Conservation (phyloP, 2,113 vertebrate species). For the Spizaetus ornatus region DNA sequence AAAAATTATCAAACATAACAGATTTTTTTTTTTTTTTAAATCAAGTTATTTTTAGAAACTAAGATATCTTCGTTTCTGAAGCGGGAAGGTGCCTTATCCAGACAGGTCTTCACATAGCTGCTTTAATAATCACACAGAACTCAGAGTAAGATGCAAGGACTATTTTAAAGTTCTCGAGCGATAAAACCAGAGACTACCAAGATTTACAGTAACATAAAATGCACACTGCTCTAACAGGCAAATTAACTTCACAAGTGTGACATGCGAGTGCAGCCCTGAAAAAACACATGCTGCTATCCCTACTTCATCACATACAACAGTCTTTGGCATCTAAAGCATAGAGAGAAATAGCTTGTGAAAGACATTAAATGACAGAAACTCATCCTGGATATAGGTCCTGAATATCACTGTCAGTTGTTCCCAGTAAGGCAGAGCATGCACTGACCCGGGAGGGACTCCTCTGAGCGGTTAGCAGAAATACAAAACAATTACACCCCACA, state of each 20-base stretch:
- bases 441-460: conserved; percentile 17
- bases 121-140: neutral
- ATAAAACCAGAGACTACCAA: neutral
- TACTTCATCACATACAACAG: neutral
- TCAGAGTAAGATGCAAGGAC: neutral
- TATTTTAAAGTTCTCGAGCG: conserved; percentile 41
- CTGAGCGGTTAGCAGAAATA: conserved; percentile 20
- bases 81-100: neutral
- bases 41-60: conserved; percentile 5
- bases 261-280: neutral
- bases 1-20: neutral
- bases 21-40: neutral
- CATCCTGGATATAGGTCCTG: neutral
- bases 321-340: neutral
- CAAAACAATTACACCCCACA: conserved; percentile 17
- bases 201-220: conserved; percentile 43
- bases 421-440: neutral
- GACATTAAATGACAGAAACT: conserved; percentile 5
- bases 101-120: neutral
- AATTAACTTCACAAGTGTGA: conserved; percentile 34
- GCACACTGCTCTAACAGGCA: conserved; percentile 20
- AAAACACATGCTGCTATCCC: neutral
- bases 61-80: conserved; percentile 13
- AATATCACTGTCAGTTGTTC: neutral
- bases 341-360: neutral